A percentile compares a stretch with the other conserved stretches of the same genome.
Conservation (phyloP, 2,888 invertebrate species). For the Lasius fuliginosus region DNA sequence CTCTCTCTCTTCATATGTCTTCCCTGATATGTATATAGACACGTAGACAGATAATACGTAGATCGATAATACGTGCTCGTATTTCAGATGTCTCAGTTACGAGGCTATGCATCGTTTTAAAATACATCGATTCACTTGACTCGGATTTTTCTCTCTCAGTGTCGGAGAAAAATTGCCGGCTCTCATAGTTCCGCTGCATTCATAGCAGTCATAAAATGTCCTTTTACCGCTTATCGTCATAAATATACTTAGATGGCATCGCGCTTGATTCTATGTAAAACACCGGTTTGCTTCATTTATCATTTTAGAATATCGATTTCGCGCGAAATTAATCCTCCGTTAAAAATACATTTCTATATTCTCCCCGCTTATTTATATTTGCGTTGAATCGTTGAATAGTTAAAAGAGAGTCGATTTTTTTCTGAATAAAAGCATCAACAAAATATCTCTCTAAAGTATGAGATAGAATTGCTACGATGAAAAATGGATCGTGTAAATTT, state of each 20-base stretch:
- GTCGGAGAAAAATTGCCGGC: constrained; percentile 1
- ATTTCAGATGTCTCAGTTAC: constrained; percentile 53
- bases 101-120: constrained; percentile 45
- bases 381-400: not conserved
- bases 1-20: constrained; percentile 15
- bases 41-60: constrained; percentile 44
- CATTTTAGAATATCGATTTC: constrained; percentile 11
- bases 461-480: not conserved
- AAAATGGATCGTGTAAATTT: not conserved
- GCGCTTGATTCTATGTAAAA: not conserved
- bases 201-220: constrained; percentile 11
- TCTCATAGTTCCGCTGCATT: constrained; percentile 3
- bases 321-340: not conserved
- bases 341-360: not conserved
- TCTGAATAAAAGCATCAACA: not conserved
- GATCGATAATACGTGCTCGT: constrained; percentile 58
- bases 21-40: constrained; percentile 20
- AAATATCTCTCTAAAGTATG: not conserved
- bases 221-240: constrained; percentile 25
- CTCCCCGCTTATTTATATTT: not conserved
- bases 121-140: constrained; percentile 36
- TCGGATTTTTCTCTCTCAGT: constrained; percentile 42
- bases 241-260: constrained; percentile 4
- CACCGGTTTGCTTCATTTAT: not conserved
- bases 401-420: not conserved